Percentiles rank a stretch among this genome's conserved stretches.
Conservation (phyloP, 37 sponge, comb jelly and placozoan species). For the Oopsacas minuta region DNA sequence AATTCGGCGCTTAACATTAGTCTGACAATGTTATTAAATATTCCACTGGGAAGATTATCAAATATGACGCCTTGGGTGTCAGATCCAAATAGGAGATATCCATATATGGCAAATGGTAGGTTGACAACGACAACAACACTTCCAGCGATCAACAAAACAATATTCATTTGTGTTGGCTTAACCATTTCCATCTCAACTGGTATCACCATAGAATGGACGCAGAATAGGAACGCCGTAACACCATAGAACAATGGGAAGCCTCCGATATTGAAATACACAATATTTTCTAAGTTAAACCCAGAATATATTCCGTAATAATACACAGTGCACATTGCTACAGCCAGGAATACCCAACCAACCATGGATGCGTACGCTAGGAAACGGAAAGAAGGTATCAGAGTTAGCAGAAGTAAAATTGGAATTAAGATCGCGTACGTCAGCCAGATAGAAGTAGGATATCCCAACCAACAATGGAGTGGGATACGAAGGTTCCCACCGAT, state of each 20-base stretch:
- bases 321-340: slow-evolving; percentile 35
- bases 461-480: background rate
- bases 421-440: slow-evolving; percentile 54
- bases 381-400: slow-evolving; percentile 72
- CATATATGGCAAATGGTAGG: slow-evolving; percentile 68
- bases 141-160: slow-evolving; percentile 41
- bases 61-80: slow-evolving; percentile 40
- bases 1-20: slow-evolving; percentile 51
- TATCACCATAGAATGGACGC: slow-evolving; percentile 75
- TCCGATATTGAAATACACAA: background rate
- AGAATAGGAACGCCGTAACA: slow-evolving; percentile 74
- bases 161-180: slow-evolving; percentile 38
- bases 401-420: slow-evolving; percentile 55
- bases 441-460: slow-evolving; percentile 13
- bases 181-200: slow-evolving; percentile 55
- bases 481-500: slow-evolving; percentile 38
- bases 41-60: slow-evolving; percentile 47
- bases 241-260: slow-evolving; percentile 60
- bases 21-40: slow-evolving; percentile 44
- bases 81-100: slow-evolving; percentile 59
- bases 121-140: slow-evolving; percentile 51
- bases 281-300: background rate
- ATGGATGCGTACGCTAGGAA: slow-evolving; percentile 57
- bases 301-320: background rate
- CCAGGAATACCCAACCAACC: slow-evolving; percentile 65